Conservation (phyloP, 1,140 invertebrate genomes). For the Drosophila obscura region DNA sequence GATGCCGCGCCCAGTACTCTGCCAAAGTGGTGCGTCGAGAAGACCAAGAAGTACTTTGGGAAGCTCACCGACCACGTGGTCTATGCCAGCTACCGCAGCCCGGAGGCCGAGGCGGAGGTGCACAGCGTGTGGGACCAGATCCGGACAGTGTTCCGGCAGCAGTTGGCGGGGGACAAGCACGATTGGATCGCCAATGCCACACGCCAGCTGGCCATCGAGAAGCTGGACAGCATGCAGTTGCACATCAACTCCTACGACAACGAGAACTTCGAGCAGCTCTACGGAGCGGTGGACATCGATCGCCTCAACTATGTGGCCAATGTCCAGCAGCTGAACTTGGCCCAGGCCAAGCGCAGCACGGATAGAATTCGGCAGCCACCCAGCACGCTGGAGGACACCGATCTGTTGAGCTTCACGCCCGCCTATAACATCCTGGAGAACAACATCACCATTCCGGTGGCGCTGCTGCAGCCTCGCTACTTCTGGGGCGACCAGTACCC, state of each 20-base stretch:
- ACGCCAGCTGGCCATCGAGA: constrained; percentile 55
- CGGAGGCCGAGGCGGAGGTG: constrained; percentile 49
- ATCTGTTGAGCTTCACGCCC: constrained; percentile 52
- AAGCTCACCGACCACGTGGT: constrained; percentile 61
- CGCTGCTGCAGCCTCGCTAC: constrained; percentile 64
- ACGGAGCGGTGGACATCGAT: constrained; percentile 46
- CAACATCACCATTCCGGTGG: constrained; percentile 66
- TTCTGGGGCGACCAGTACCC: constrained; percentile 69
- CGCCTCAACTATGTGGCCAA: constrained; percentile 60
- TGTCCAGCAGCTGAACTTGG: constrained; percentile 52
- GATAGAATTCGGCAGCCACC: constrained; percentile 13
- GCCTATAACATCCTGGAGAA: constrained; percentile 59
- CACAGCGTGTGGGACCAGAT: constrained; percentile 61
- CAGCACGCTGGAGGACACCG: constrained; percentile 17
- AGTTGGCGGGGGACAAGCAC: constrained; percentile 59
- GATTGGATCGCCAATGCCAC: constrained; percentile 71
- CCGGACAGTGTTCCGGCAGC: constrained; percentile 42
- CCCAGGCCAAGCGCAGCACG: constrained; percentile 16
- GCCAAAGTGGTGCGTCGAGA: constrained; percentile 49
- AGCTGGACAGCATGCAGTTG: constrained; percentile 62
- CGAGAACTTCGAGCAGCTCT: constrained; percentile 53
- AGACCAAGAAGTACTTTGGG: constrained; percentile 61
- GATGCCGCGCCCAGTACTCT: constrained; percentile 1
- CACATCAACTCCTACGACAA: constrained; percentile 66
- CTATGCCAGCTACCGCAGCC: constrained; percentile 54